Conservation (phyloP, 2,888 invertebrate species). For the Cremastinae sp. region DNA sequence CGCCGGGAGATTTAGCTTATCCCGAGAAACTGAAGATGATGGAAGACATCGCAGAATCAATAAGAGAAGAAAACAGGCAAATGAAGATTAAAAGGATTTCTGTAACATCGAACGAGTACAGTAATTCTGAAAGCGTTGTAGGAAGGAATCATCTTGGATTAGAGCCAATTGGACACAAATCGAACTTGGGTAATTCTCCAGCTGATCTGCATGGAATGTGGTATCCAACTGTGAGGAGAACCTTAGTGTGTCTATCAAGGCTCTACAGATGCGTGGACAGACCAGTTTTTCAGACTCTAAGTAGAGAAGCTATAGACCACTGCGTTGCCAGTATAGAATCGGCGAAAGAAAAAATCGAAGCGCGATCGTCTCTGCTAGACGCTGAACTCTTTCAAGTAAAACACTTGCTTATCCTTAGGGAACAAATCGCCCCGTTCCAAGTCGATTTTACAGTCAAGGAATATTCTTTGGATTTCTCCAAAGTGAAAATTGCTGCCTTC, state of each 20-base stretch:
- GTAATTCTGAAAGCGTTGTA: constrained; percentile 13
- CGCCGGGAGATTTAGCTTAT: constrained; percentile 97
- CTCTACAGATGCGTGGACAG: constrained; percentile 95
- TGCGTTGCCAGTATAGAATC: constrained; percentile 94
- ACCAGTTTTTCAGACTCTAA: constrained; percentile 97
- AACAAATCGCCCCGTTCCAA: constrained; percentile 99
- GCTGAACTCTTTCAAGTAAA: constrained; percentile 98
- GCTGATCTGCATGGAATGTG: constrained; percentile 99
- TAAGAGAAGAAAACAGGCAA: constrained; percentile 75
- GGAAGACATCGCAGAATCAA: constrained; percentile 85
- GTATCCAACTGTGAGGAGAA: constrained; percentile 98
- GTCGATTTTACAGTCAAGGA: constrained; percentile 96
- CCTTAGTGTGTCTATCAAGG: constrained; percentile 96
- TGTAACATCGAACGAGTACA: constrained; percentile 72
- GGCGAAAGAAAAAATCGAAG: constrained; percentile 90
- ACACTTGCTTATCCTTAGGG: constrained; percentile 96
- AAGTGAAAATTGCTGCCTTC: constrained; percentile 92
- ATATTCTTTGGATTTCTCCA: constrained; percentile 95
- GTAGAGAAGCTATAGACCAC: constrained; percentile 95
- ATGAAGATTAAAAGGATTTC: constrained; percentile 75
- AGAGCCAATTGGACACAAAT: constrained; percentile 73
- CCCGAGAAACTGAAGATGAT: constrained; percentile 99
- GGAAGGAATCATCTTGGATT: constrained; percentile 64
- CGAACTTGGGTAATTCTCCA: constrained; percentile 85
- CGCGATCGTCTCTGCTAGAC: constrained; percentile 91